Evolutionary conservation across 2,113 vertebrate genomes (phyloP).

Genomic region (Eleginops maclovinus): DNA sequence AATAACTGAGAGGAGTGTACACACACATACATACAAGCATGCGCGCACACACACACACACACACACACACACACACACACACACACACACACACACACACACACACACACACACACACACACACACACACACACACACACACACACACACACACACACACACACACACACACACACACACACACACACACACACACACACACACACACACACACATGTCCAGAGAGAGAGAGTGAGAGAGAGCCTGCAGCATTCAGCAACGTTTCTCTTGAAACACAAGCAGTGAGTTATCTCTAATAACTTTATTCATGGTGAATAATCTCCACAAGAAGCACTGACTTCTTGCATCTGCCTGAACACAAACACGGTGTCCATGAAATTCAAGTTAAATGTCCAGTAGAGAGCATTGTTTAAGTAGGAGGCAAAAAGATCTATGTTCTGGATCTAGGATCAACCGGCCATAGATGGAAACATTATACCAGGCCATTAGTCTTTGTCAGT

Average conservation of each 20-base stretch:
- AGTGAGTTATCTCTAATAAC: slow-evolving; percentile 71
- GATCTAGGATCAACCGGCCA: background rate
- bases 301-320: slow-evolving; percentile 67
- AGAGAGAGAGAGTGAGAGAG: slow-evolving; percentile 44
- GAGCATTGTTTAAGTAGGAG: background rate
- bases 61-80: slow-evolving; percentile 41
- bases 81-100: slow-evolving; percentile 22
- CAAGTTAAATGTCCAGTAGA: background rate
- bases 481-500: background rate
- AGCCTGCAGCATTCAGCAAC: slow-evolving; percentile 50
- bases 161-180: slow-evolving; percentile 36
- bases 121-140: slow-evolving; percentile 34
- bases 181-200: slow-evolving; percentile 14
- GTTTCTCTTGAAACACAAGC: slow-evolving; percentile 66
- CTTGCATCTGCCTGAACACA: background rate
- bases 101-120: slow-evolving; percentile 30
- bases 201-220: slow-evolving; percentile 45
- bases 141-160: slow-evolving; percentile 18
- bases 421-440: background rate
- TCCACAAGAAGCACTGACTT: slow-evolving; percentile 38
- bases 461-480: background rate
- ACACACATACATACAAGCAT: slow-evolving; percentile 37
- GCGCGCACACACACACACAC: slow-evolving; percentile 11
- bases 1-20: slow-evolving; percentile 72
- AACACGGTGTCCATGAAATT: slow-evolving; percentile 1